These are phyloP conservation scores for Endotricha flammealis DNA, from an alignment of 2,888 invertebrate genomes.

Conservation along the genomic window DNA sequence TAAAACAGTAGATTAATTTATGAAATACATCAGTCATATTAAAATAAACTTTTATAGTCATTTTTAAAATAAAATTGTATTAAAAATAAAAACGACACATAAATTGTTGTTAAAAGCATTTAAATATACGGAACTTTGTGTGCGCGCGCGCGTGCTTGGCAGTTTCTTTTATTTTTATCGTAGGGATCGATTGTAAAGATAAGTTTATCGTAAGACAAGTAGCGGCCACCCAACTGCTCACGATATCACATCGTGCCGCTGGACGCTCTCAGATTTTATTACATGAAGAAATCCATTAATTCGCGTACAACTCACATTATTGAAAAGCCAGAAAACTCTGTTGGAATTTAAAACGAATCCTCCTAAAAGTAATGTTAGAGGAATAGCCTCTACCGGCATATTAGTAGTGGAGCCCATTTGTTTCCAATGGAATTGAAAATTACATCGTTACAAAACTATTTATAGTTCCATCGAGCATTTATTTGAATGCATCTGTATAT, in stretches of 20 bases:
- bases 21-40: too few relatives aligned
- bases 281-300: conserved; percentile 68
- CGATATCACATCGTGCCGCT: conserved; percentile 35
- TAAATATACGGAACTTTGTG: conserved; percentile 5
- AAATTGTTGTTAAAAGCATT: too few relatives aligned
- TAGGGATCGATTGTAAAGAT: conserved; percentile 74
- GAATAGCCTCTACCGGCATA: neutral
- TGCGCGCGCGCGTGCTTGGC: conserved; percentile 9
- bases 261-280: conserved; percentile 66
- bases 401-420: conserved; percentile 5
- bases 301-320: conserved; percentile 71
- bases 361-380: neutral
- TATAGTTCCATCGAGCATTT: conserved; percentile 12
- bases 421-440: conserved; percentile 11
- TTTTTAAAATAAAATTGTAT: too few relatives aligned
- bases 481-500: conserved; percentile 17
- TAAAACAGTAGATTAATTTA: too few relatives aligned
- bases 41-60: too few relatives aligned
- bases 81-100: too few relatives aligned
- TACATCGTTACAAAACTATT: conserved; percentile 7
- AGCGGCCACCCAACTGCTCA: conserved; percentile 67
- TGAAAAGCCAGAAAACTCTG: conserved; percentile 39
- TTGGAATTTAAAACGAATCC: neutral
- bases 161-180: conserved; percentile 64
- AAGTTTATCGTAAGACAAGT: conserved; percentile 76